Base-by-base conservation (phyloP, 2,888 invertebrate genomes). In the Ethmia dodecea region DNA sequence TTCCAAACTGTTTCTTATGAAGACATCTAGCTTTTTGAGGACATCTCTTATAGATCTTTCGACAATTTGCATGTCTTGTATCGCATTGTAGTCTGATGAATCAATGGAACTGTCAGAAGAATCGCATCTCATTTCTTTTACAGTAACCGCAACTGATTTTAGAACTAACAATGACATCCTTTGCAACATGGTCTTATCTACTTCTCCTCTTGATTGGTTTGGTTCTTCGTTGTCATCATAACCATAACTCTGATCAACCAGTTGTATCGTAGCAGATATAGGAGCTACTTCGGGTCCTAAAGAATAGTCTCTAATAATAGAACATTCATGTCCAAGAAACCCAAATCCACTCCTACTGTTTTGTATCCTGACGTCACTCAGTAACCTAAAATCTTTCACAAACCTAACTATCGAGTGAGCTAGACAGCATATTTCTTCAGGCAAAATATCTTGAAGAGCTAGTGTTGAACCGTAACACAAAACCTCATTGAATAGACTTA, bases 381-480 rank as follows among this genome's bases (percentile, higher is more conserved):
- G 64, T 31, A 96, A 87, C 49, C 94, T 89, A 69, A 92, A 93
- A 66, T 94, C 94, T 74, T 95, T 95, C 0, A 96, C 94, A 62
- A 93, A 94, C 30, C 95, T 89, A 1, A 96, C 94, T 43, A 96
- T 92, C 30, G 94, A 89, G 67, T 95, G 95, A 3, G 96, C 96
- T 47, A 96, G 72, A 56, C 92, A 90, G 68, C 95, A 95, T 12
- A 95, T 95, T 68, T 96, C 96, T 68, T 96, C 95, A 3, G 95
- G 95, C 47, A 95, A 75, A 57, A 94, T 90, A 68, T 95, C 95
- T 75, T 96, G 96, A 47, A 96, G 79, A 1, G 96, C 95, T 51
- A 96, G 79, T 18, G 96, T 96, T 46, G 95, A 96, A 2, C 96
- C 96, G 69, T 96, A 96, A 72, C 96, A 96, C 33, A 96, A 75